These are phyloP conservation scores for Onychomys torridus DNA, from an alignment of 2,797 vertebrate species.

Conservation along the genomic window DNA sequence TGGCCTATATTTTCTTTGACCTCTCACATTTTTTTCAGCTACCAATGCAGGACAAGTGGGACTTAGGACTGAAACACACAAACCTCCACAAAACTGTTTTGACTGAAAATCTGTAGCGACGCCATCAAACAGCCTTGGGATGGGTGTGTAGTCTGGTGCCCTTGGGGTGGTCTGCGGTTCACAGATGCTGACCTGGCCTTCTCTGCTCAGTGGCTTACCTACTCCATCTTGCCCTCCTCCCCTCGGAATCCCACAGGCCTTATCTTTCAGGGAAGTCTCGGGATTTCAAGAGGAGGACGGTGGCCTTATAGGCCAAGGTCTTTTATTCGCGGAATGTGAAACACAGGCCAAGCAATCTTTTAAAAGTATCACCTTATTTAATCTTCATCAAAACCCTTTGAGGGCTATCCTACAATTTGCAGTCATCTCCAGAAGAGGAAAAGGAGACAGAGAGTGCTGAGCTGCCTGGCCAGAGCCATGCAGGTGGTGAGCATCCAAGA, in stretches of 20 bases:
- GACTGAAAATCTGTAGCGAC: conserved; percentile 72
- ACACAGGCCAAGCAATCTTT: background rate
- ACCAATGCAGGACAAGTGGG: conserved; percentile 84
- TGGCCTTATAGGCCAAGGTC: background rate
- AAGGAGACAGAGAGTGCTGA: background rate
- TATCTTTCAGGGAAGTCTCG: background rate
- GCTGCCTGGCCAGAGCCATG: background rate
- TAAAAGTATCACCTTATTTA: conserved; percentile 27
- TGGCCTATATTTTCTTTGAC: conserved; percentile 90
- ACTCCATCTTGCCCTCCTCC: background rate
- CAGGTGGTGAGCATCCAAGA: background rate
- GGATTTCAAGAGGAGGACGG: background rate
- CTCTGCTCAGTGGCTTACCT: background rate
- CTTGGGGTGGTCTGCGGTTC: conserved; percentile 19
- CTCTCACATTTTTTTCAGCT: conserved; percentile 87
- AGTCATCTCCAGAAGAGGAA: background rate
- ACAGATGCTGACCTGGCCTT: background rate
- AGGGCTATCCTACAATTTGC: background rate
- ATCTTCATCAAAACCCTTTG: conserved; percentile 19
- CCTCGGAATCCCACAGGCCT: background rate
- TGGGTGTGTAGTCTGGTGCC: background rate
- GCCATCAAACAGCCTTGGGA: background rate
- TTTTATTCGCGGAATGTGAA: background rate
- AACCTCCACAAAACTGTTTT: conserved; percentile 36
- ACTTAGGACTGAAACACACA: conserved; percentile 80